Conservation (phyloP, 1,140 invertebrate species). For the Drosophila tristis region DNA sequence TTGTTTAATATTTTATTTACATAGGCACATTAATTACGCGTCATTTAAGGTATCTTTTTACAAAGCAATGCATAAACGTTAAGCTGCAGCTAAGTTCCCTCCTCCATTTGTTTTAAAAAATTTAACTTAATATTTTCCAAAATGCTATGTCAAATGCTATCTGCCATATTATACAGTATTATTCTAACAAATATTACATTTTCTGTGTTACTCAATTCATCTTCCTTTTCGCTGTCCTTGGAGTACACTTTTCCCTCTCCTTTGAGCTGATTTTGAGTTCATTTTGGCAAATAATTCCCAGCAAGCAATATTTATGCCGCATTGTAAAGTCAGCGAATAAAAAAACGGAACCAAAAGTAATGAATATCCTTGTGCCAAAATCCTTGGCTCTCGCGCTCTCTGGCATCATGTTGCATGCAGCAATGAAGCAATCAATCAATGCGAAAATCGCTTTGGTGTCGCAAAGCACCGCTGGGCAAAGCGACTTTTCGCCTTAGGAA, state of each 20-base stretch:
- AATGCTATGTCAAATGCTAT: no score
- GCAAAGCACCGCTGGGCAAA: conserved; percentile 80
- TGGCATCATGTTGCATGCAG: conserved; percentile 59
- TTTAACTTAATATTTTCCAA: no score
- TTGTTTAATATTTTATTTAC: no score
- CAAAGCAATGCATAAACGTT: no score
- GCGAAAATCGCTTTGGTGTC: conserved; percentile 78
- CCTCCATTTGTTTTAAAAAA: no score
- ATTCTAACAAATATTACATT: no score
- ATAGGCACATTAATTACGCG: no score
- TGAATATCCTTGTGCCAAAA: conserved; percentile 48
- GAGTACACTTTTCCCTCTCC: neutral
- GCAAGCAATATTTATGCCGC: conserved; percentile 56
- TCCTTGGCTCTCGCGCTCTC: conserved; percentile 47
- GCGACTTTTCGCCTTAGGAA: conserved; percentile 79
- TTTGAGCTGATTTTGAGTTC: conserved; percentile 4
- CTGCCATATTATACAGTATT: no score
- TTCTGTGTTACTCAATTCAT: neutral
- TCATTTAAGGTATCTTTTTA: no score
- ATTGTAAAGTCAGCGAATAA: conserved; percentile 18
- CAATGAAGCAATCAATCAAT: conserved; percentile 78
- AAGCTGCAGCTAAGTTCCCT: no score
- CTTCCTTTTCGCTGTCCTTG: neutral
- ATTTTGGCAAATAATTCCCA: neutral
- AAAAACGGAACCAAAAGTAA: conserved; percentile 4